Base-by-base conservation (phyloP, 2,888 invertebrate species). In the Hypomecis atomaria region DNA sequence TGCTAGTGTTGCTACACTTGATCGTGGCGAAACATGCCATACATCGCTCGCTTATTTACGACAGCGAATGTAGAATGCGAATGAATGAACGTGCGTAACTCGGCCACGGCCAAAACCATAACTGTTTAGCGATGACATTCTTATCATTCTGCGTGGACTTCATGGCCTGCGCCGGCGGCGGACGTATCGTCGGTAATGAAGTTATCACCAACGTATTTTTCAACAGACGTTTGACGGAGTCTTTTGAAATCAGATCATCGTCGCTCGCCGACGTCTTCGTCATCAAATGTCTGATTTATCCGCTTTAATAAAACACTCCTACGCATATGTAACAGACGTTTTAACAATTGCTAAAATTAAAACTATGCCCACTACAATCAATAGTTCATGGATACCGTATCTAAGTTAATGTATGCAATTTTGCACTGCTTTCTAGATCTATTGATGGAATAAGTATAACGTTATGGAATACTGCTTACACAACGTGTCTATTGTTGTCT, bases 71-170 rank as follows among this genome's bases (percentile, higher is more conserved):
- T 67, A 59, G 58, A 71, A 68, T 66, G 49, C 38, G 70, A 73
- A 75, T 78, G 78, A 77, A 80, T 70, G 76, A 68, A 72, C 67
- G 67, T 63, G 71, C 71, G 74, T 71, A 72, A 72, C 72, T 77
- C 74, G 78, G 81, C 74, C 81, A 80, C 70, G 81, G 81, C 53
- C 77, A 69, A 62, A 66, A 59, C 70, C 67, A 65, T 67, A 67
- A 60, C 63, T 63, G 63, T 52, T 65, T 67, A 45, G 69, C 67
- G 62, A 62, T 62, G 70, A 55, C 68, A 70, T 71, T 71, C 57
- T 61, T 57, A 57, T 65, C 65, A 59, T 55, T 64, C 55, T 52
- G 50, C 8, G 50, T 45, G 43, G 59, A 49, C 50, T 11, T 45
- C 45, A 56, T 42, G 37, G n/a, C 42, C 48, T 40, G 13, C 40